These are phyloP conservation scores for Astropecten irregularis DNA, from an alignment of 53 echinoderm and acorn worm genomes.

Conservation along the genomic window DNA sequence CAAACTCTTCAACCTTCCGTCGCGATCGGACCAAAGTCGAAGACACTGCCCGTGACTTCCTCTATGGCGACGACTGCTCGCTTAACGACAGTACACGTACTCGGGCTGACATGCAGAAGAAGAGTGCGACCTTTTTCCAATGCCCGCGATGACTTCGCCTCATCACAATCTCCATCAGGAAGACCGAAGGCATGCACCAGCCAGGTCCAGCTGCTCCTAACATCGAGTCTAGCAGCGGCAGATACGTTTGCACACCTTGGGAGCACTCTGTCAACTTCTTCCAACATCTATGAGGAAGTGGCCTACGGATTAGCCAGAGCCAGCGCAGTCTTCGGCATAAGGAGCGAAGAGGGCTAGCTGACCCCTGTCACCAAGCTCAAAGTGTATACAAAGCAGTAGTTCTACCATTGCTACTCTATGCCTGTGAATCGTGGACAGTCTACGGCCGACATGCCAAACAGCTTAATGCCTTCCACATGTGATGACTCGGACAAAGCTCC, in stretches of 20 bases:
- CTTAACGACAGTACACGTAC: neutral
- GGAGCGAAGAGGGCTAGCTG: conserved; percentile 26
- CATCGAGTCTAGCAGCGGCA: neutral
- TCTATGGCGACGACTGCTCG: conserved; percentile 2
- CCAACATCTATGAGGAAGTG: conserved; percentile 19
- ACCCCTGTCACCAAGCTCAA: neutral
- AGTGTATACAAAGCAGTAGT: neutral
- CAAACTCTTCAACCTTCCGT: too few relatives aligned
- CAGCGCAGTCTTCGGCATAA: conserved; percentile 29
- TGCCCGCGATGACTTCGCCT: conserved; percentile 7
- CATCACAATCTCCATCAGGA: conserved; percentile 28
- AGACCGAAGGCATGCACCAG: conserved; percentile 7
- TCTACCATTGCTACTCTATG: too few relatives aligned
- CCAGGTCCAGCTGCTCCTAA: neutral
- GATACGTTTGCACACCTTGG: conserved; percentile 38
- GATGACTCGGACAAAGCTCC: too few relatives aligned
- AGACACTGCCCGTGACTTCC: too few relatives aligned
- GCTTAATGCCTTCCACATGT: too few relatives aligned
- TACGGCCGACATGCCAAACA: too few relatives aligned
- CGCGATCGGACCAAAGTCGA: too few relatives aligned
- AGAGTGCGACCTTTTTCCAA: neutral
- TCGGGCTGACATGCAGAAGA: neutral
- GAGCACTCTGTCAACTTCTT: conserved; percentile 4
- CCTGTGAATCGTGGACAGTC: too few relatives aligned
- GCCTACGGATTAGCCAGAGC: conserved; percentile 17